phyloP scores from a whole-genome alignment of 2,888 invertebrate species.

The Clistopyga incitator region DNA sequence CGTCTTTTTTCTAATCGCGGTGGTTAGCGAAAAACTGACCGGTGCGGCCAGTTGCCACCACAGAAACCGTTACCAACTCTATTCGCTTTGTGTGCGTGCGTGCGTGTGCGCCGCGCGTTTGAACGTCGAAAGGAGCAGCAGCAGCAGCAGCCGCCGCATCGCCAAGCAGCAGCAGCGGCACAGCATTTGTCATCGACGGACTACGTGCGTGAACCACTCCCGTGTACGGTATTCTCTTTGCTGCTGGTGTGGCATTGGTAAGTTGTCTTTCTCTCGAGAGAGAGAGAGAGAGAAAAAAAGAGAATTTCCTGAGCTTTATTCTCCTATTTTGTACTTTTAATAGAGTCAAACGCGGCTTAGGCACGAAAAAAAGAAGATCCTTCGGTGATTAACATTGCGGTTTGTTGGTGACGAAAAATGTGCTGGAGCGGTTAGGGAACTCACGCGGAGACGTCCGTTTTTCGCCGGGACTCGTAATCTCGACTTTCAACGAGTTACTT shows the following conservation, averaged over 20 bases:
- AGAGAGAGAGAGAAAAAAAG: too few species aligned
- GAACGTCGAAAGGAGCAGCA: conserved; percentile 72
- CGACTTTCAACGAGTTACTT: too few species aligned
- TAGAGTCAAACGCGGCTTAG: not conserved
- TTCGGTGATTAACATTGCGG: not conserved
- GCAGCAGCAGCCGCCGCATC: conserved; percentile 53
- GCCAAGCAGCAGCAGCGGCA: not conserved
- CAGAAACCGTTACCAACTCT: conserved; percentile 76
- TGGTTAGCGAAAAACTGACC: too few species aligned
- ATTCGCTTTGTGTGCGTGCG: conserved; percentile 66
- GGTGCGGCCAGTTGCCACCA: conserved; percentile 68
- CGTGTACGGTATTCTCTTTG: conserved; percentile 69
- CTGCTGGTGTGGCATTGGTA: conserved; percentile 66
- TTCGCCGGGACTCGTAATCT: not conserved
- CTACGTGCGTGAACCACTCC: conserved; percentile 77
- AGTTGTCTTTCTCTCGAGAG: conserved; percentile 68
- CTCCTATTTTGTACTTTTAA: not conserved
- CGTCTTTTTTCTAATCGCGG: too few species aligned
- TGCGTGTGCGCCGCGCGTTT: conserved; percentile 58
- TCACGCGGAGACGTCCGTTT: not conserved
- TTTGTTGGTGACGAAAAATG: not conserved
- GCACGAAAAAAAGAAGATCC: not conserved
- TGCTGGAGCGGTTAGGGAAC: not conserved
- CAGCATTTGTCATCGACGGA: conserved; percentile 75
- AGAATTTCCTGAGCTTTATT: too few species aligned